Base-by-base conservation (phyloP, 2,797 vertebrate genomes). In the Sphaeramia orbicularis region DNA sequence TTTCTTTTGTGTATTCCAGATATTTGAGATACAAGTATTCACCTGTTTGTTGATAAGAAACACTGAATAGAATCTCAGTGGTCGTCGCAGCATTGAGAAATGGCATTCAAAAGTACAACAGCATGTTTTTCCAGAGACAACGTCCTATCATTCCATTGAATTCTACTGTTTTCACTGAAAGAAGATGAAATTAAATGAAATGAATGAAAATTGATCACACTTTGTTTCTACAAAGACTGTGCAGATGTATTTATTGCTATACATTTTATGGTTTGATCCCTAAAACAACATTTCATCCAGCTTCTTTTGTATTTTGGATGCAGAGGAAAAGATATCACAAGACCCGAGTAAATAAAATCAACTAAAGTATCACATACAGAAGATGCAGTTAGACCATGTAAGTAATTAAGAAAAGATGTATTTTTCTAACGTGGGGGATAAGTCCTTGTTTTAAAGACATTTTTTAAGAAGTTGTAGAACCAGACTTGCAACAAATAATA, bases 401-500 rank as follows among this genome's bases (percentile, higher is more conserved):
- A 27, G 24, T 27, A 27, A 27, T 27, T 27, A 27, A 27, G 24
- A 27, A 27, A 27, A 27, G 5, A 27, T 27, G 6, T 6, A 27
- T 27, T 27, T 2, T 27, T 27, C 24, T 27, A 27, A 27, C 27
- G 24, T 27, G 24, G 24, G 1, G 27, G 24, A 27, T 27, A 27
- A 27, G 24, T 5, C 19, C 6, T 4, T 27, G 24, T 27, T 27
- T 27, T 4, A 27, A 27, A 27, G 24, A 27, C 27, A 27, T 27
- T 27, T n/a, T 27, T 4, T 3, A 27, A 27, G 24, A 27, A 3
- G 24, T 27, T 27, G 38, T 16, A 51, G 15, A 58, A 37, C 14
- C 13, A 21, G n/a, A 62, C 27, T 37, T 45, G 19, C 45, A 51
- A 59, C 37, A 18, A 41, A 62, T n/a, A 59, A 41, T 57, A 49